Conservation (phyloP, 2,113 vertebrate genomes). For the Saimiri boliviensis region DNA sequence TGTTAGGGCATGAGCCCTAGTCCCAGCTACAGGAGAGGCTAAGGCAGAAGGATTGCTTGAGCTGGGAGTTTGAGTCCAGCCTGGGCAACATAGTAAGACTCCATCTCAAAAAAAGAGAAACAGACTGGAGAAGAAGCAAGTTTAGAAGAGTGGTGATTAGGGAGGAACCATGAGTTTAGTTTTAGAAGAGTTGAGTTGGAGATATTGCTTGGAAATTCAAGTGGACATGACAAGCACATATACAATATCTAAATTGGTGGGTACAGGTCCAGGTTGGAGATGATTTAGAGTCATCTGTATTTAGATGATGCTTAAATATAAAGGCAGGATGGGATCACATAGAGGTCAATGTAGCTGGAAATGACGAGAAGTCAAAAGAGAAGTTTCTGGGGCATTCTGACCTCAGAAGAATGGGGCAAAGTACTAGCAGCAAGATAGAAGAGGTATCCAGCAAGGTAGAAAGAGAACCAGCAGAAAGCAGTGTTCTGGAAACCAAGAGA, state of each 20-base stretch:
- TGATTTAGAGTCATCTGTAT: neutral
- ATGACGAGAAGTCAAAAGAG: neutral
- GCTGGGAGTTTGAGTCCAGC: neutral
- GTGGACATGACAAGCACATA: neutral
- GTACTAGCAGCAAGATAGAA: neutral
- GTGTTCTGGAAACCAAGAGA: neutral
- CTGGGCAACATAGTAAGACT: neutral
- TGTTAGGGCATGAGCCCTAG: neutral
- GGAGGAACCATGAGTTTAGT: neutral
- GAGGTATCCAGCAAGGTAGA: neutral
- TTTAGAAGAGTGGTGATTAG: neutral
- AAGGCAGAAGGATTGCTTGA: neutral
- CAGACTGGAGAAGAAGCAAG: neutral
- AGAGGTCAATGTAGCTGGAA: neutral
- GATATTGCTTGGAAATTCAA: neutral
- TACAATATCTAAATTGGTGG: neutral
- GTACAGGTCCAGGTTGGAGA: neutral
- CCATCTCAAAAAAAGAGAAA: neutral
- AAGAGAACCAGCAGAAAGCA: neutral
- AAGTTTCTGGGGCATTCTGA: neutral
- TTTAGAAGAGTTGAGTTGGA: neutral
- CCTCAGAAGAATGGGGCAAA: neutral
- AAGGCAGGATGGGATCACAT: neutral
- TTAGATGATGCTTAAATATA: slow-evolving; percentile 12
- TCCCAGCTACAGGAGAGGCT: neutral